Evolutionary conservation across 2,797 vertebrate species (phyloP).

Genomic region (Pseudochaenichthys georgianus): DNA sequence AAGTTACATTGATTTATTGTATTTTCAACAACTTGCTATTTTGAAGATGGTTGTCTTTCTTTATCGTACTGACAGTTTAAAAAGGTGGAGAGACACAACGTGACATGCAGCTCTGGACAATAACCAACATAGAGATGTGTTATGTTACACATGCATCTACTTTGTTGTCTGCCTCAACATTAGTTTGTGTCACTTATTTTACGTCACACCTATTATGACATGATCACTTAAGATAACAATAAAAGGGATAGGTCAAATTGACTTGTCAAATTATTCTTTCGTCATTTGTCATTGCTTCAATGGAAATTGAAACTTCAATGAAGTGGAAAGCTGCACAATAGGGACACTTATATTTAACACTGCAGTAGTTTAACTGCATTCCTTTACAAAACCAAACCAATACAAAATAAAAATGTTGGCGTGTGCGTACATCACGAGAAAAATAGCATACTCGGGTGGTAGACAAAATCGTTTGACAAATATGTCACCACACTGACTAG

Average conservation of each 20-base stretch:
- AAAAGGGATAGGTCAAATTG: background rate
- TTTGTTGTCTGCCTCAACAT: background rate
- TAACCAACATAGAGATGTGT: background rate
- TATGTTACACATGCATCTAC: background rate
- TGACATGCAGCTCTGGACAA: background rate
- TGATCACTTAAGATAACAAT: background rate
- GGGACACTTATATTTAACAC: background rate
- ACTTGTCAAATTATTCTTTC: background rate
- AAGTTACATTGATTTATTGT: background rate
- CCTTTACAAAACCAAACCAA: constrained; percentile 1
- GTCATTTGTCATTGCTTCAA: background rate
- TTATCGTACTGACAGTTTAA: background rate
- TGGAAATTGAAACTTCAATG: constrained; percentile 4
- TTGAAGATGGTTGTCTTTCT: background rate
- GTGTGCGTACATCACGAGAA: no score
- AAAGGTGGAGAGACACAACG: background rate
- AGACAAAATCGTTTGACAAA: no score
- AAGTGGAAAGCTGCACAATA: background rate
- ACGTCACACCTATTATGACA: background rate
- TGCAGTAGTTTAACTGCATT: constrained; percentile 47
- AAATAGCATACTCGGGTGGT: no score
- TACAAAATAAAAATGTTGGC: background rate
- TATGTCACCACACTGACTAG: no score
- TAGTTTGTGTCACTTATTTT: background rate
- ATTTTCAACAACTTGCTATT: background rate